phyloP scores from a whole-genome alignment of 1,140 invertebrate species.

The Ips nitidus region DNA sequence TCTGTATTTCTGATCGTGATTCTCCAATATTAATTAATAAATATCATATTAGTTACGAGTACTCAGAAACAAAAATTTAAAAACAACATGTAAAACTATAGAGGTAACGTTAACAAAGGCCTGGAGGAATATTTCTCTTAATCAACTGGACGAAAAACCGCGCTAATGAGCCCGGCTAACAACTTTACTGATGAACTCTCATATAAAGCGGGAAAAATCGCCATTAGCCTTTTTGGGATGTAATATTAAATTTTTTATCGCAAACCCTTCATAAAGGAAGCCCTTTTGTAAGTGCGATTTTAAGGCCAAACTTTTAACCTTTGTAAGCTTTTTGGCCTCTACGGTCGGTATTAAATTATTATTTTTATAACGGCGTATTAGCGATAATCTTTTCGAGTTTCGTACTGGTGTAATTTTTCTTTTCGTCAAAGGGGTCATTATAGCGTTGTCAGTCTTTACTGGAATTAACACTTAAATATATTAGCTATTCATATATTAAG shows the following conservation, averaged over 20 bases:
- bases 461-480: no score
- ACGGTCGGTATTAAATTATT: not conserved
- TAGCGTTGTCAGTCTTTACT: no score
- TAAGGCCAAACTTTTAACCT: conserved; percentile 1
- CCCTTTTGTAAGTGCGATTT: conserved; percentile 1
- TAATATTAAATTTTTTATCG: conserved; percentile 1
- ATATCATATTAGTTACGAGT: no score
- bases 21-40: no score
- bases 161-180: not conserved
- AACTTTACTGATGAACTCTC: not conserved
- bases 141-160: not conserved
- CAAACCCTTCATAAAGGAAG: no score
- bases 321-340: not conserved
- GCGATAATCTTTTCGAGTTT: not conserved
- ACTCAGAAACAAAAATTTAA: no score
- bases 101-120: not conserved
- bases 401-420: no score
- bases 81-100: no score
- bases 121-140: not conserved
- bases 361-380: conserved; percentile 3
- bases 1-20: no score
- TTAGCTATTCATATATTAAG: no score
- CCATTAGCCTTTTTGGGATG: not conserved
- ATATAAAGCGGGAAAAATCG: not conserved
- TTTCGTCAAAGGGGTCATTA: no score